Evolutionary conservation across 64 coral and sea anemone genomes (phyloP), one percentile per base, ranked within the genome.

Genomic region (Stylophora pistillata): DNA sequence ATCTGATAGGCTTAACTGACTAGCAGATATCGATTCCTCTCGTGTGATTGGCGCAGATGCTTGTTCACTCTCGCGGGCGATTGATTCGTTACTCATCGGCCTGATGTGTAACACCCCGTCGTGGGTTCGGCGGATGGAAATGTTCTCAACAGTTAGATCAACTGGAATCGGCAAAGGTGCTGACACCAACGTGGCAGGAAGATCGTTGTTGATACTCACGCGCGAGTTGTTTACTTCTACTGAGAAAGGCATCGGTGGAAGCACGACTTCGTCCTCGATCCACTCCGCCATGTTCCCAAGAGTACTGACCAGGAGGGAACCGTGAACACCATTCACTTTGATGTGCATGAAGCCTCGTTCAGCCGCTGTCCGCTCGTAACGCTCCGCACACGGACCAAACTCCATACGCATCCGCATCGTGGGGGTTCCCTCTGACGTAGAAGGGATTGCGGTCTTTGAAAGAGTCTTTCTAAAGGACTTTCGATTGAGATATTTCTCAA

Each of bases 311-410:
- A 86, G 32, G 23, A 98, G 54, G 15, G 93, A 76, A 1, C 81
- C 72, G 47, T 61, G 85, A 57, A 98, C 47, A 17, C 95, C 92
- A 17, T 78, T 72, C 27, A 89, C 52, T 37, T 84, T 88, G 33
- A 93, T 60, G 72, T 99, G 87, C 56, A 91, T 91, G 59, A 99
- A 93, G 13, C 97, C 97, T 25, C 94, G 80, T 62, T 99, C 97
- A 9, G 57, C 90, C 13, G 97, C 88, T 23, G 91, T 91, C 16
- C 81, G 91, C 17, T 88, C 90, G 18, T 82, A 73, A 0, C 78
- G 62, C 59, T 92, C 82, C 7, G 95, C 95, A 34, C 58, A 89
- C 20, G 95, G 95, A 30, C 95, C 95, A 61, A 93, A 93, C 53
- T 93, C 91, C n/a, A 78, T 76, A 9, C 95, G 68, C 1, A 93